Evolutionary conservation across 2,797 vertebrate genomes (phyloP), one percentile per base, ranked within the genome.

Genomic region (Esox masquinongy): DNA sequence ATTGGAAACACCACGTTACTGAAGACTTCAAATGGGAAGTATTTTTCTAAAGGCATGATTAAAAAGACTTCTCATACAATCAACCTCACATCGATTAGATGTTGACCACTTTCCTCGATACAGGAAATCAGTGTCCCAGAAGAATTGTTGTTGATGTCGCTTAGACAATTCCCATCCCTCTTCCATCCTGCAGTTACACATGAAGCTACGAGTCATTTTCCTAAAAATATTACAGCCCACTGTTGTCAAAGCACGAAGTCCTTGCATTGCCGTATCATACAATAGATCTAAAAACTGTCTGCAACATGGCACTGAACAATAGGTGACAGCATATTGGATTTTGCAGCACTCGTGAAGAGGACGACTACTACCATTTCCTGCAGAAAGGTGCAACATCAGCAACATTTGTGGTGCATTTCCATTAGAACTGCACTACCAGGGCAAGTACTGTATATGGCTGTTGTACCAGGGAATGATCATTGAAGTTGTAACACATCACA

Each of bases 331-430:
- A 22, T 24, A 1, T 17, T 26, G 24, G 12, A 47, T 24, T n/a
- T 15, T 47, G n/a, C 22, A 26, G 68, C 39, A 50, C 39, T 50
- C 49, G 12, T 29, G 4, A 49, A 43, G 24, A 26, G 14, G 68
- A 26, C 49, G 68, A 24, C n/a, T 69, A n/a, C 24, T 49, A 16
- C 68, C n/a, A 26, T 7, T 49, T 47, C 68, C 34, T 12, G 56
- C 39, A 47, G 59, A 49, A 31, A 61, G 47, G 24, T 39, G 66
- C 51, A 5, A 53, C 34, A 4, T 70, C 68, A 70, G 74, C 68
- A 53, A 56, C 36, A 47, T 5, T n/a, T 22, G 71, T 70, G 31
- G 68, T n/a, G 74, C 74, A 64, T 14, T n/a, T 3, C 56, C 56
- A 59, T 22, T 59, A 59, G 56, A 59, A 59, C 56, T 59, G 56